Conservation (phyloP, 2,888 invertebrate genomes). For the Yponomeuta evonymella region DNA sequence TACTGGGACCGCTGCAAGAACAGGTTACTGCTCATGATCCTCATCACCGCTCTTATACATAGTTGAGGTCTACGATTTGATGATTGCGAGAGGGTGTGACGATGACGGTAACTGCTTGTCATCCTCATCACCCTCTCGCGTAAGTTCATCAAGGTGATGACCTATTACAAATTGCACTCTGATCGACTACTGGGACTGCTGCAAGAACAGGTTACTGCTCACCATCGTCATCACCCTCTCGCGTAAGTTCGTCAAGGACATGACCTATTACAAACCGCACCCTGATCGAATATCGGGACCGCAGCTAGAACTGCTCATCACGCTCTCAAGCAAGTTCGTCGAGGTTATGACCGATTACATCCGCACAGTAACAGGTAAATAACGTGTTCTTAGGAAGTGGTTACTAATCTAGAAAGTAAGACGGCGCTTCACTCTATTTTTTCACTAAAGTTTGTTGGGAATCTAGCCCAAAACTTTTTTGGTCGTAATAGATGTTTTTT, state of each 20-base stretch:
- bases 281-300: constrained; percentile 99
- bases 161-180: constrained; percentile 99
- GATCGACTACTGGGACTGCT: constrained; percentile 99
- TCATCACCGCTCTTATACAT: background rate
- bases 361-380: too few relatives aligned
- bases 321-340: constrained; percentile 98
- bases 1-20: constrained; percentile 99
- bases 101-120: constrained; percentile 66
- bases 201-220: constrained; percentile 95
- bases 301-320: constrained; percentile 95
- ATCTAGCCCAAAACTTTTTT: too few relatives aligned
- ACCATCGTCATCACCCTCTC: background rate
- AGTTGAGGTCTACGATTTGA: too few relatives aligned
- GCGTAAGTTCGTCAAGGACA: too few relatives aligned
- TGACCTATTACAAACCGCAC: constrained; percentile 42
- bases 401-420: too few relatives aligned
- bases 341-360: constrained; percentile 90
- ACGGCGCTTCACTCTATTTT: too few relatives aligned
- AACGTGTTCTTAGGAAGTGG: too few relatives aligned
- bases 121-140: constrained; percentile 86
- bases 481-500: too few relatives aligned
- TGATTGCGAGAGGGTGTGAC: constrained; percentile 76
- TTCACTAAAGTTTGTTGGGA: too few relatives aligned
- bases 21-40: constrained; percentile 80
- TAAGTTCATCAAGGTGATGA: constrained; percentile 99